Percentiles rank a stretch among this genome's conserved stretches.
Evolutionary conservation across 2,888 invertebrate genomes (phyloP).

Genomic region (Listrodromus nycthemerus): DNA sequence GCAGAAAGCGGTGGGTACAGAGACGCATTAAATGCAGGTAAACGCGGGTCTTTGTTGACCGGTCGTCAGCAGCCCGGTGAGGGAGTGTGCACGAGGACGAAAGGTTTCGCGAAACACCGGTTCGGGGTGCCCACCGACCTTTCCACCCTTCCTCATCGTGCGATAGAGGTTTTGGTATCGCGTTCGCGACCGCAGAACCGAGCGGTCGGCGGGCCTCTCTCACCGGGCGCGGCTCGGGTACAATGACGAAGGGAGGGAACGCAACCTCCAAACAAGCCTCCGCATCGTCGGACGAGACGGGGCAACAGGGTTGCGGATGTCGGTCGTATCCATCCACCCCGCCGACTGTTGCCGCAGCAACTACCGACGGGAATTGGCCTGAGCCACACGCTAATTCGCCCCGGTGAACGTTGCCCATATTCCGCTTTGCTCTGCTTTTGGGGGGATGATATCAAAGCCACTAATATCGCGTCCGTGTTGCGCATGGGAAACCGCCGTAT

Average conservation of each 20-base stretch:
- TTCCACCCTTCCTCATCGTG: slow-evolving; percentile 15
- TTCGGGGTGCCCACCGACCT: not conserved
- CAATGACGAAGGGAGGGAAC: slow-evolving; percentile 33
- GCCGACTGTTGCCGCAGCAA: not conserved
- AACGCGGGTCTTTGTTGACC: slow-evolving; percentile 58
- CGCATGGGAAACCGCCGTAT: not conserved
- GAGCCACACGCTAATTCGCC: slow-evolving; percentile 60
- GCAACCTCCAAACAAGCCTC: slow-evolving; percentile 28
- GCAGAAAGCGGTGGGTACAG: slow-evolving; percentile 61
- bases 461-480: slow-evolving; percentile 54
- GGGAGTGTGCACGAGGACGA: not conserved
- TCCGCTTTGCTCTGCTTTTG: slow-evolving; percentile 40
- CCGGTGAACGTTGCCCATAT: slow-evolving; percentile 38
- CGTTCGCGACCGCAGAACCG: slow-evolving; percentile 28
- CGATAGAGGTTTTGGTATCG: slow-evolving; percentile 6
- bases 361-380: slow-evolving; percentile 54
- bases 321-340: slow-evolving; percentile 43
- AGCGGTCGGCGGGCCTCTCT: slow-evolving; percentile 7
- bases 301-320: slow-evolving; percentile 50
- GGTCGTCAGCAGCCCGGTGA: not conserved
- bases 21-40: slow-evolving; percentile 73
- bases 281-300: slow-evolving; percentile 39
- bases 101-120: slow-evolving; percentile 15
- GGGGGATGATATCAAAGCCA: slow-evolving; percentile 59
- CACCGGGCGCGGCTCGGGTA: slow-evolving; percentile 7